Evolutionary conservation across 1,140 invertebrate genomes (phyloP), one percentile per base, ranked within the genome.

Genomic region (Brachionus calyciflorus): DNA sequence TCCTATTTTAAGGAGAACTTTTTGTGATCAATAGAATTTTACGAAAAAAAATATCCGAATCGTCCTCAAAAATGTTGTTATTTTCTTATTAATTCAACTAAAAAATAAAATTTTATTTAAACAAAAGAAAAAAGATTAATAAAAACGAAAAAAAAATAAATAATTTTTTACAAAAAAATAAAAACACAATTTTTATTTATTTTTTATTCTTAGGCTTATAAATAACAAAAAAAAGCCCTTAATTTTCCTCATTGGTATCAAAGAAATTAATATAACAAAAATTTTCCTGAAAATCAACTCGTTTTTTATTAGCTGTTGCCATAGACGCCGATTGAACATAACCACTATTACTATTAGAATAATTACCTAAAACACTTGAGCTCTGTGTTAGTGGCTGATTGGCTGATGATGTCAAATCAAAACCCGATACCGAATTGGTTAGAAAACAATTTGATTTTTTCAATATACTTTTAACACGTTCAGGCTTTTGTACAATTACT

Each of bases 241-340:
- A 65, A 24, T 44, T 26, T 7, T 44, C 40, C 44, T 65, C 60
- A 44, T 44, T 41, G 24, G 14, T 65, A 65, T 65, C 40, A 65
- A 65, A 41, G 44, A 44, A 41, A 65, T 44, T 44, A 65, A 65
- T 21, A 14, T 65, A 44, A 65, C 60, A 44, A 65, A 65, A 65
- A 44, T 65, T 65, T 65, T 65, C 60, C 26, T 65, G 60, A 65
- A 65, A 65, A 26, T 65, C 60, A 44, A 65, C 60, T 21, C 60
- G 60, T 65, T 65, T 65, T 65, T 65, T 65, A 7, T 19, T 40
- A n/a, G 17, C 1, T n/a, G 33, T 5, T 37, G 4, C 33, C 4
- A 37, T 57, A 28, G 53, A 28, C 14, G 55, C 1, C 6, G 55
- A 60, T 60, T 60, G 55, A 9, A 10, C 30, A 0, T 33, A n/a